These are phyloP conservation scores for Aplysia californica DNA, from an alignment of 1,140 invertebrate genomes.

Conservation along the genomic window DNA sequence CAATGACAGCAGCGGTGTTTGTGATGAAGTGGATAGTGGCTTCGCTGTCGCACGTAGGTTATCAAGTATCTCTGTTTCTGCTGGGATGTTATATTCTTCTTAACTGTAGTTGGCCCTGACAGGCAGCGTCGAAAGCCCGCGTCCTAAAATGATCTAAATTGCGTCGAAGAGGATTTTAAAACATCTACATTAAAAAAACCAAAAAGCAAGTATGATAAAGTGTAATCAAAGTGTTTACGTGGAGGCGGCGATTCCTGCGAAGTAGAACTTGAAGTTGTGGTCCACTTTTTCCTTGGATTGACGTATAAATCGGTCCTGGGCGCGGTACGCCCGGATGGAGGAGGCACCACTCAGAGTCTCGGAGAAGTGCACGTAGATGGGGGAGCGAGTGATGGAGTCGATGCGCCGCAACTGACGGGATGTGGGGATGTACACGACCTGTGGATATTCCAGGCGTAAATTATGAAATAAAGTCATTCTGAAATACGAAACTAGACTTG, in stretches of 20 bases:
- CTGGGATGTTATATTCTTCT: too few relatives aligned
- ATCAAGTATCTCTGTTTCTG: too few relatives aligned
- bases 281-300: slow-evolving; percentile 67
- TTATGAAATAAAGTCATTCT: too few relatives aligned
- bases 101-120: too few relatives aligned
- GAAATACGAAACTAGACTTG: too few relatives aligned
- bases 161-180: too few relatives aligned
- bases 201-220: neutral
- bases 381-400: slow-evolving; percentile 69
- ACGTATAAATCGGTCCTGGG: slow-evolving; percentile 68
- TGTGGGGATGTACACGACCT: slow-evolving; percentile 70
- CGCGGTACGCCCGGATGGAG: slow-evolving; percentile 73
- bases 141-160: too few relatives aligned
- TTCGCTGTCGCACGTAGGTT: too few relatives aligned
- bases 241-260: slow-evolving; percentile 35
- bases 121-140: too few relatives aligned
- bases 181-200: neutral
- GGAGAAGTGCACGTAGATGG: slow-evolving; percentile 72
- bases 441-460: slow-evolving; percentile 29
- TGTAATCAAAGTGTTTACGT: too few relatives aligned
- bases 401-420: slow-evolving; percentile 72
- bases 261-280: slow-evolving; percentile 61
- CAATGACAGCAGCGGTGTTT: too few relatives aligned
- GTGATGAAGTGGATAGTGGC: too few relatives aligned
- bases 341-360: slow-evolving; percentile 71